These are phyloP conservation scores for Enteromius afrohamiltoni DNA, from an alignment of 2,797 vertebrate species.

Conservation along the genomic window DNA sequence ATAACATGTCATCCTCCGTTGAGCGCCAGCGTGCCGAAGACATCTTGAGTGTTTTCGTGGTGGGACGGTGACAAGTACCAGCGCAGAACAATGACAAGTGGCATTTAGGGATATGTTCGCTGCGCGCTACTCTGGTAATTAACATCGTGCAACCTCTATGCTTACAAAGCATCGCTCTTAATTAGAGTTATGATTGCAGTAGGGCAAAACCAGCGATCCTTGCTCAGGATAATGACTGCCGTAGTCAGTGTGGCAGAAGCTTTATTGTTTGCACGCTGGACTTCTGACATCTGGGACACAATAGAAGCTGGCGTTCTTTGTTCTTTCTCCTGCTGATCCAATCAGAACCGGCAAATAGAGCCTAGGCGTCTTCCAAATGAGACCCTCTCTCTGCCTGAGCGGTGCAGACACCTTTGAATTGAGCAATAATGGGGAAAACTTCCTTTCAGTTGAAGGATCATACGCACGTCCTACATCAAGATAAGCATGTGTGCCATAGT, in stretches of 20 bases:
- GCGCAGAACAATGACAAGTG: slow-evolving; percentile 67
- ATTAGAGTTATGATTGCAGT: slow-evolving; percentile 80
- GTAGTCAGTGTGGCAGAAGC: slow-evolving; percentile 66
- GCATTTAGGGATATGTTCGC: slow-evolving; percentile 70
- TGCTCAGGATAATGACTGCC: slow-evolving; percentile 73
- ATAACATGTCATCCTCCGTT: slow-evolving; percentile 24
- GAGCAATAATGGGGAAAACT: slow-evolving; percentile 49
- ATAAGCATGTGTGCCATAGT: slow-evolving; percentile 2
- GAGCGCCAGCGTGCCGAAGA: slow-evolving; percentile 12
- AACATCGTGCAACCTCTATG: slow-evolving; percentile 78
- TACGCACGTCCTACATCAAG: slow-evolving; percentile 31
- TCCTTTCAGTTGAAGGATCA: slow-evolving; percentile 26
- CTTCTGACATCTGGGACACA: slow-evolving; percentile 79
- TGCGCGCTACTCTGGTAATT: slow-evolving; percentile 70
- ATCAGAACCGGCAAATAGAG: slow-evolving; percentile 76
- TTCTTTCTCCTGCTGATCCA: slow-evolving; percentile 72
- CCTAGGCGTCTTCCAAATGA: slow-evolving; percentile 60
- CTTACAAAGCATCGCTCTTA: slow-evolving; percentile 82
- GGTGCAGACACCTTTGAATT: slow-evolving; percentile 34
- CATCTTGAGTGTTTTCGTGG: slow-evolving; percentile 13
- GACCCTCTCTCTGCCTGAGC: slow-evolving; percentile 41
- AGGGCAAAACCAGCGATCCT: slow-evolving; percentile 75
- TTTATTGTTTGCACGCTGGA: slow-evolving; percentile 73
- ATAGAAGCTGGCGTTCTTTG: slow-evolving; percentile 70
- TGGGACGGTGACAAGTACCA: slow-evolving; percentile 52